Conservation (phyloP, 2,797 vertebrate species). For the Lepilemur ruficaudatus region DNA sequence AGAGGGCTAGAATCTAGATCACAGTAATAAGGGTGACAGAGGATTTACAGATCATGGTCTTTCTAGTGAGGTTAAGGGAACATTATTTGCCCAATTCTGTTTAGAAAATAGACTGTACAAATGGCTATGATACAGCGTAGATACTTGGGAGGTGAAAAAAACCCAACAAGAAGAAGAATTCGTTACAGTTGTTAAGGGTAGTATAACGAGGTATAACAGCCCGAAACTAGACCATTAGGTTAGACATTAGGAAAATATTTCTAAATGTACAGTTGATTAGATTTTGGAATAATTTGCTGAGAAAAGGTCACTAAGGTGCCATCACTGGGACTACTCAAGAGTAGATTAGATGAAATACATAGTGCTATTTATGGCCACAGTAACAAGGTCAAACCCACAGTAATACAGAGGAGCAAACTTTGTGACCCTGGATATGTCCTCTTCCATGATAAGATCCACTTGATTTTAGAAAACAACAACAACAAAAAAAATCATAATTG, state of each 20-base stretch:
- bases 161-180: slow-evolving; percentile 32
- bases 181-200: slow-evolving; percentile 49
- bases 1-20: neutral
- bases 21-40: neutral
- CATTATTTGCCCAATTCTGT: slow-evolving; percentile 21
- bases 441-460: neutral
- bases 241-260: slow-evolving; percentile 61
- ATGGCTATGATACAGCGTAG: neutral
- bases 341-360: slow-evolving; percentile 53
- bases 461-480: slow-evolving; percentile 58
- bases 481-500: slow-evolving; percentile 46
- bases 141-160: slow-evolving; percentile 18
- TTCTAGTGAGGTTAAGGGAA: slow-evolving; percentile 45
- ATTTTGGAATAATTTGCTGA: slow-evolving; percentile 68
- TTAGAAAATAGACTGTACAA: slow-evolving; percentile 25
- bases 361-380: slow-evolving; percentile 29
- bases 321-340: slow-evolving; percentile 51
- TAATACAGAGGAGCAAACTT: slow-evolving; percentile 12
- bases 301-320: slow-evolving; percentile 54
- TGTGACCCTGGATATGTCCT: neutral
- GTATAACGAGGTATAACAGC: slow-evolving; percentile 31
- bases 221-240: slow-evolving; percentile 57
- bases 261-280: slow-evolving; percentile 57
- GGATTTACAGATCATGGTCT: neutral
- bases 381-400: slow-evolving; percentile 47